These are phyloP conservation scores for Drosophila gaucha DNA, from an alignment of 2,888 invertebrate genomes.

Conservation along the genomic window DNA sequence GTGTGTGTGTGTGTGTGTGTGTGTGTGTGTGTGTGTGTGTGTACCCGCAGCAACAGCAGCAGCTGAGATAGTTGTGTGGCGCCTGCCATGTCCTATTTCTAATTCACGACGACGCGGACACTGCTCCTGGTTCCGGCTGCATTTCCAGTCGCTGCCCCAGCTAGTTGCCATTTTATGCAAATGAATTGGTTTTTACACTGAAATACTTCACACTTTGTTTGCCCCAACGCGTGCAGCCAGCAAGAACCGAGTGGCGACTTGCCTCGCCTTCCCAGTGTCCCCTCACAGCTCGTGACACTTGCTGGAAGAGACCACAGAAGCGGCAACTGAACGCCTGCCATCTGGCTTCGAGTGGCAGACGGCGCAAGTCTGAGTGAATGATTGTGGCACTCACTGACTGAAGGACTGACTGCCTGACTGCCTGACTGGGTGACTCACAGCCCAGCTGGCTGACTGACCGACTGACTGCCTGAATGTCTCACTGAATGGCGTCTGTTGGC, in stretches of 20 bases:
- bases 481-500: conserved; percentile 31
- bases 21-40: not conserved
- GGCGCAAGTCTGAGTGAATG: conserved; percentile 52
- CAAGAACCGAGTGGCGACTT: conserved; percentile 16
- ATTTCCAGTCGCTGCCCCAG: conserved; percentile 33
- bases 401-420: conserved; percentile 24
- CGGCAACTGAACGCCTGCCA: conserved; percentile 31
- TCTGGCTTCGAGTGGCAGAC: conserved; percentile 62
- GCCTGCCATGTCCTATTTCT: conserved; percentile 56
- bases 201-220: conserved; percentile 73
- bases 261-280: not conserved
- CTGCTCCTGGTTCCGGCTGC: conserved; percentile 29
- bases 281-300: conserved; percentile 18
- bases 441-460: conserved; percentile 24
- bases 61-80: conserved; percentile 27
- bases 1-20: conserved; percentile 2
- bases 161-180: conserved; percentile 75
- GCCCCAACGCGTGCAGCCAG: conserved; percentile 21
- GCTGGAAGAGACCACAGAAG: conserved; percentile 20
- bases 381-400: conserved; percentile 34
- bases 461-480: conserved; percentile 45
- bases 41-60: not conserved
- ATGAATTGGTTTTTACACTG: conserved; percentile 81
- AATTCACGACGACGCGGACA: conserved; percentile 51
- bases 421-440: conserved; percentile 40